Evolutionary conservation across 2,888 invertebrate species (phyloP).

Genomic region (Polyploca ridens): DNA sequence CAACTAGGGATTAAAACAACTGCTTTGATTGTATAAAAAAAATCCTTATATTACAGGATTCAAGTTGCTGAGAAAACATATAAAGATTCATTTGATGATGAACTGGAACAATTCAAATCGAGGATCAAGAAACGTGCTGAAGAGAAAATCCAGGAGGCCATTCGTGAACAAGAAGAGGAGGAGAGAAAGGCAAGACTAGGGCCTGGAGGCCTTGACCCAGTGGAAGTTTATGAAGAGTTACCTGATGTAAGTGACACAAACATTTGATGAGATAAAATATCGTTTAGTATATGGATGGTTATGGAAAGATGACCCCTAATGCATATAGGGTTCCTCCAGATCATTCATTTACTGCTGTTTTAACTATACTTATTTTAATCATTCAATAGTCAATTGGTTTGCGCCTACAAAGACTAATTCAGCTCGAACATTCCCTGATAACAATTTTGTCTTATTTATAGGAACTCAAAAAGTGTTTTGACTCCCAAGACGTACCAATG

Average conservation of each 20-base stretch:
- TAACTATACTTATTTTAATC: no score
- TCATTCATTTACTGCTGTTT: no score
- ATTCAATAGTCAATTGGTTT: no score
- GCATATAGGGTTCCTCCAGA: no score
- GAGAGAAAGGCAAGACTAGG: slow-evolving; percentile 94
- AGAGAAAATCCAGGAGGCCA: slow-evolving; percentile 93
- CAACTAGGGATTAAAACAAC: slow-evolving; percentile 15
- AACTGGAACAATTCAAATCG: slow-evolving; percentile 94
- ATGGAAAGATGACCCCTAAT: no score
- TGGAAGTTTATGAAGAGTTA: slow-evolving; percentile 97
- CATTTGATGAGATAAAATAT: no score
- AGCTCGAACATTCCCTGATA: no score
- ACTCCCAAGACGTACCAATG: slow-evolving; percentile 92
- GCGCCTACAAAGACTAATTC: no score
- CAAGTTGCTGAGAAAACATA: slow-evolving; percentile 97
- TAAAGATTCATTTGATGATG: slow-evolving; percentile 96
- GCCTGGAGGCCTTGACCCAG: slow-evolving; percentile 99
- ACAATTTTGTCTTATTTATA: neutral
- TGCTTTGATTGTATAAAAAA: slow-evolving; percentile 20
- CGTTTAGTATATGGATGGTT: no score
- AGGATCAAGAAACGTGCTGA: slow-evolving; percentile 93
- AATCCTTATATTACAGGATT: slow-evolving; percentile 84
- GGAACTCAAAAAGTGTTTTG: slow-evolving; percentile 92
- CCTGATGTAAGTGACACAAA: slow-evolving; percentile 88
- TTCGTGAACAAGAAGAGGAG: slow-evolving; percentile 94